Evolutionary conservation across 2,888 invertebrate genomes (phyloP), one percentile per base, ranked within the genome.

Genomic region (Empis livida): DNA sequence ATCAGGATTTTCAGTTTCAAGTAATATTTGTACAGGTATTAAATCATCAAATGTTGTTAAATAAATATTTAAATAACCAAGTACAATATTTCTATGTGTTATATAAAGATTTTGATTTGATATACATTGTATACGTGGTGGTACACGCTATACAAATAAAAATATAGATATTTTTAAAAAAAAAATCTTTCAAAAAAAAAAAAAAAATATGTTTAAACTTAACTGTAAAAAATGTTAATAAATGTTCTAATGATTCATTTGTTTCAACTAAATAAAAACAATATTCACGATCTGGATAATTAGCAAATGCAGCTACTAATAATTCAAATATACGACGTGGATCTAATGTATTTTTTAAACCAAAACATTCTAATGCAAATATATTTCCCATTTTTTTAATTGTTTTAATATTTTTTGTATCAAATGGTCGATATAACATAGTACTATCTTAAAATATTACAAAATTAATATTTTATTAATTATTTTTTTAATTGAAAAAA

Each of bases 341-440:
- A 54, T 77, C 74, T 44, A 76, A 67, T 44, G 71, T 71, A 1
- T 73, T 67, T 3, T 70, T 61, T 16, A 75, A 62, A 3, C 73
- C 76, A 54, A 75, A 75, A 16, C 82, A 59, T 59, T 82, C 81
- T 40, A 82, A 65, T 17, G 72, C 70, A 58, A 82, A 80, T 0
- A 78, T 81, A 59, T 81, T 79, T 35, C 5, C 8, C 23, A 27
- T 27, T 6, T 27, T 8, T 6, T 27, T 27, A 8, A 27, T 27
- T 8, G 5, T 9, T 27, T 27, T 27, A 27, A 27, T 27, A 6
- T 4, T 2, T 27, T 27, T 27, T 8, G 23, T 27, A 9, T 6
- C 8, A 6, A 9, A 8, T 27, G 23, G 23, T 27, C 2, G 23
- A 2, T 27, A 8, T 27, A 27, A 27, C 23, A 20, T 5, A 6